Evolutionary conservation across 2,888 invertebrate species (phyloP).

Genomic region (Athetis lepigone): DNA sequence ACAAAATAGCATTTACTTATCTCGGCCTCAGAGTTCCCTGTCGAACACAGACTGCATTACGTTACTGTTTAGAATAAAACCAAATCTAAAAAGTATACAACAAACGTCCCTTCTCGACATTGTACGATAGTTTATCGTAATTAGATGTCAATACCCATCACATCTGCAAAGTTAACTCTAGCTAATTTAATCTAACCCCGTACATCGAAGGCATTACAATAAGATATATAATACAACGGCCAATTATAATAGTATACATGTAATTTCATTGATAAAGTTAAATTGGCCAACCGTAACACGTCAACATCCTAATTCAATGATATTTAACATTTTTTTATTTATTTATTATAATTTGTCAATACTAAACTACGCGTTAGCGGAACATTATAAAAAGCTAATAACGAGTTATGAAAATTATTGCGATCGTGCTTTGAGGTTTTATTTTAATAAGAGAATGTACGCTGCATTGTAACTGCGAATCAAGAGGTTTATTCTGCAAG

Average conservation of each 20-base stretch:
- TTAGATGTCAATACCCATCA: background rate
- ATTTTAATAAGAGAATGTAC: constrained; percentile 4
- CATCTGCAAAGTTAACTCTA: background rate
- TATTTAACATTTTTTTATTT: constrained; percentile 69
- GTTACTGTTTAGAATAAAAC: too few relatives aligned
- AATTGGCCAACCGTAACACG: constrained; percentile 62
- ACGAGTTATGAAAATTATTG: constrained; percentile 79
- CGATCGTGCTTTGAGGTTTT: constrained; percentile 69
- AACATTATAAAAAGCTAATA: constrained; percentile 84
- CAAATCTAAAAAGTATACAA: too few relatives aligned
- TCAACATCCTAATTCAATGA: constrained; percentile 67
- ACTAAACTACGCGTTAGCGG: constrained; percentile 79
- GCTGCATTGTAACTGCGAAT: constrained; percentile 4
- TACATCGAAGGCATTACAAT: constrained; percentile 56
- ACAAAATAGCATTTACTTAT: too few relatives aligned
- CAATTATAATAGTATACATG: constrained; percentile 62
- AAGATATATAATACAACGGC: constrained; percentile 59
- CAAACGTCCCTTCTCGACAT: too few relatives aligned
- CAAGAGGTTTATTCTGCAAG: too few relatives aligned
- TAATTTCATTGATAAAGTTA: constrained; percentile 56
- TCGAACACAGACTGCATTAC: too few relatives aligned
- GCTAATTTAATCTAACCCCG: background rate
- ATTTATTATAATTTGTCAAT: constrained; percentile 67
- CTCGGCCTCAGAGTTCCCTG: too few relatives aligned
- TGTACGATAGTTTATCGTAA: background rate